Evolutionary conservation across 2,797 vertebrate species (phyloP), one percentile per base, ranked within the genome.

Genomic region (Melanotaenia boesemani): DNA sequence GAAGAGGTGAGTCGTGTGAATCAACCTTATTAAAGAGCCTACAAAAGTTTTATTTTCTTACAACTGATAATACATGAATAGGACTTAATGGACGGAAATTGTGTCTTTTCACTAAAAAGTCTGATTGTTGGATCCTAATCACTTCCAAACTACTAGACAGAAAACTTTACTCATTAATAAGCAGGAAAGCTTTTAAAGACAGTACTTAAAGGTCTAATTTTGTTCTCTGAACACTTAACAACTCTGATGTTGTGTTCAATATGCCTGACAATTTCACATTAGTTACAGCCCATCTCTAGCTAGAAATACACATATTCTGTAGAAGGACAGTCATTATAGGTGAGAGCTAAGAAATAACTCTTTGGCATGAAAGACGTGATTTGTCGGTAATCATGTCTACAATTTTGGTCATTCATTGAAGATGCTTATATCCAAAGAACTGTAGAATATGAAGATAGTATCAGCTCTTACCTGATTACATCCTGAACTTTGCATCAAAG

Each of bases 351-450:
- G 59, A 76, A 66, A 72, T 76, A 46, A 58, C 37, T 67, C 5
- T 62, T 46, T 58, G 1, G 8, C 3, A 64, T 13, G 2, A 65
- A 59, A 81, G 30, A 58, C 74, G 59, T 79, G 85, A 82, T 62
- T 77, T 77, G 37, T 11, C 37, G 11, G 37, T 39, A 39, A 16
- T 32, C 63, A 16, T n/a, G 7, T 20, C 18, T 62, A 50, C 20
- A 32, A 67, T 34, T 54, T n/a, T 32, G 5, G 46, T 15, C n/a
- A 44, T 15, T 6, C 44, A 5, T 50, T 15, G 37, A 69, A 22
- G 16, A 64, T 24, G 65, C 22, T 48, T 69, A 54, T 24, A 76
- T 30, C 20, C 2, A n/a, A 70, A 48, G 32, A 57, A 30, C 3
- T 8, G 39, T 54, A 36, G 54, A 34, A 62, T 36, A 28, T 32